Evolutionary conservation across 2,797 vertebrate genomes (phyloP).

Genomic region (Australoheros facetus): DNA sequence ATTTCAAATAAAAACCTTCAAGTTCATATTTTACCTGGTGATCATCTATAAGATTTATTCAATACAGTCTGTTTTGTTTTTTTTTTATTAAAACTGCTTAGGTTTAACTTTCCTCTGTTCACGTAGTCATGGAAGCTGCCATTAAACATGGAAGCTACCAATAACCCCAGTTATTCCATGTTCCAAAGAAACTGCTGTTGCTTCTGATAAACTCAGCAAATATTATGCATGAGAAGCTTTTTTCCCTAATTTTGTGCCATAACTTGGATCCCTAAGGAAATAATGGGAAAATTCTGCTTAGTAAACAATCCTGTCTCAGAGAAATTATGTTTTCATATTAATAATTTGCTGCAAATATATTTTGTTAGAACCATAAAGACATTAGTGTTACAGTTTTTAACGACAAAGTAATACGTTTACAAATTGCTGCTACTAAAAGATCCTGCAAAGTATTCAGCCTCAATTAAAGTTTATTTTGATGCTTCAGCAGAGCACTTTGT

Average conservation of each 20-base stretch:
- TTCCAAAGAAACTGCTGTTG: constrained; percentile 49
- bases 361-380: constrained; percentile 15
- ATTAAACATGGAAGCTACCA: constrained; percentile 35
- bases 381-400: constrained; percentile 1
- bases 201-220: constrained; percentile 61
- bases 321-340: constrained; percentile 25
- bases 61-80: neutral
- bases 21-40: neutral
- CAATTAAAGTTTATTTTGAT: neutral
- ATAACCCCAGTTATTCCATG: constrained; percentile 33
- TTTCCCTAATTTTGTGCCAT: constrained; percentile 38
- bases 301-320: constrained; percentile 42
- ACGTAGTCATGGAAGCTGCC: constrained; percentile 45
- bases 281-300: constrained; percentile 46
- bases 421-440: constrained; percentile 2
- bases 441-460: neutral
- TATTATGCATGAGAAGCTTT: constrained; percentile 52
- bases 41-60: neutral
- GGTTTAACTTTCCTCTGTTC: constrained; percentile 34
- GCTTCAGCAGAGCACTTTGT: neutral
- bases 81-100: constrained; percentile 29
- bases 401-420: neutral
- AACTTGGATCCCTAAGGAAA: constrained; percentile 56
- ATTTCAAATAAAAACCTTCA: neutral
- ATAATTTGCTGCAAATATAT: constrained; percentile 27